Percentiles rank a stretch among this genome's conserved stretches.
Evolutionary conservation across 2,797 vertebrate species (phyloP).

Genomic region (Vespertilio murinus): DNA sequence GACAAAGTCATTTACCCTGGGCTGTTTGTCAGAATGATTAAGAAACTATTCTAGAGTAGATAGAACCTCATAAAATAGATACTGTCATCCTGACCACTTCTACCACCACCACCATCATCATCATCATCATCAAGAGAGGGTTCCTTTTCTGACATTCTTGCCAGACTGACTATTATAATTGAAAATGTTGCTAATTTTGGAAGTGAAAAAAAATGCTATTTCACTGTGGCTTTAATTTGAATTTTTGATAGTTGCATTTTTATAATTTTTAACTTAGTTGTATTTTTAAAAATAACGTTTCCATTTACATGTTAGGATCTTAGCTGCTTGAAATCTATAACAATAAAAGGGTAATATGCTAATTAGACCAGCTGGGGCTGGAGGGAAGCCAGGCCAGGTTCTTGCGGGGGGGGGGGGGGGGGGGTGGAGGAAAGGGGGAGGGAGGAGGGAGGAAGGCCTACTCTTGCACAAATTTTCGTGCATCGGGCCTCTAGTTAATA

Average conservation of each 20-base stretch:
- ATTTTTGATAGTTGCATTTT: conserved; percentile 11
- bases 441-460: too few relatives aligned
- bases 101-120: not conserved
- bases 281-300: not conserved
- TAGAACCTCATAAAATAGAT: not conserved
- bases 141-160: not conserved
- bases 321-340: not conserved
- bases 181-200: conserved; percentile 12
- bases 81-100: too few relatives aligned
- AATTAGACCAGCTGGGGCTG: too few relatives aligned
- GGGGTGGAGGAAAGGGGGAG: too few relatives aligned
- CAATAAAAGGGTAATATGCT: too few relatives aligned
- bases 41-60: not conserved
- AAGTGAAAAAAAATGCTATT: not conserved
- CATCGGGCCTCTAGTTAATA: not conserved
- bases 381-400: too few relatives aligned
- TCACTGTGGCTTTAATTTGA: not conserved
- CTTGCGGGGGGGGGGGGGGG: too few relatives aligned
- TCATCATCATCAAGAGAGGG: not conserved
- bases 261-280: not conserved
- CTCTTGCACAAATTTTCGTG: too few relatives aligned
- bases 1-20: not conserved
- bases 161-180: not conserved
- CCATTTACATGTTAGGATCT: not conserved
- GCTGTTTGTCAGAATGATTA: conserved; percentile 18